phyloP scores from a whole-genome alignment of 2,113 vertebrate species.

The Apteryx mantelli region DNA sequence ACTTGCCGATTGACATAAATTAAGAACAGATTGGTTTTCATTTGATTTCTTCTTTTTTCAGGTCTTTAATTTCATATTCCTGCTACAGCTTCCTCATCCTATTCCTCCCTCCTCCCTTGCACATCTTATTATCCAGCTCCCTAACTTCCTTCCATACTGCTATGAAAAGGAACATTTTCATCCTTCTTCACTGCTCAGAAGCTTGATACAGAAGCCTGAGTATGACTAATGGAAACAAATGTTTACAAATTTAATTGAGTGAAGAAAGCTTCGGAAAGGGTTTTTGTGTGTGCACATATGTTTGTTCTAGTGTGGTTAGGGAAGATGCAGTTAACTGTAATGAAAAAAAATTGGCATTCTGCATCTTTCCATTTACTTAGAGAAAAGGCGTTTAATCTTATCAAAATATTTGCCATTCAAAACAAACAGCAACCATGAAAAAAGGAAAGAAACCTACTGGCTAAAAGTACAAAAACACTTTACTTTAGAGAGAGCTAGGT shows the following conservation, averaged over 20 bases:
- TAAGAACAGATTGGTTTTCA: constrained; percentile 59
- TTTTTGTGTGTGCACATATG: not conserved
- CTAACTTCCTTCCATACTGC: not conserved
- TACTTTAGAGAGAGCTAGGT: not conserved
- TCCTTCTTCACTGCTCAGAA: constrained; percentile 6
- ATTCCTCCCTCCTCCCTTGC: not conserved
- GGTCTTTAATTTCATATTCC: not conserved
- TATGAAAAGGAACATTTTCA: constrained; percentile 26
- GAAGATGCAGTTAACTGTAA: not conserved
- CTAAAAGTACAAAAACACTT: fast-evolving
- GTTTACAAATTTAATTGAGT: not conserved
- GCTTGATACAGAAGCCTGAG: not conserved
- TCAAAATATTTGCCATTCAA: not conserved
- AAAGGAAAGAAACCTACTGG: not conserved
- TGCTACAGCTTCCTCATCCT: not conserved
- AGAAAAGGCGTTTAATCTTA: fast-evolving
- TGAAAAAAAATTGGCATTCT: not conserved
- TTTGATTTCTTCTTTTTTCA: constrained; percentile 12
- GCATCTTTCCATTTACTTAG: not conserved
- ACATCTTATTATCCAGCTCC: not conserved
- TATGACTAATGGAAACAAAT: not conserved
- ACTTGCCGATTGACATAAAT: constrained; percentile 60
- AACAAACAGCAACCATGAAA: not conserved
- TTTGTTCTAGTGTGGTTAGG: not conserved
- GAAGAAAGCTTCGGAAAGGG: not conserved